Conservation (phyloP, 2,113 vertebrate genomes). For the Sceloporus tristichus region DNA sequence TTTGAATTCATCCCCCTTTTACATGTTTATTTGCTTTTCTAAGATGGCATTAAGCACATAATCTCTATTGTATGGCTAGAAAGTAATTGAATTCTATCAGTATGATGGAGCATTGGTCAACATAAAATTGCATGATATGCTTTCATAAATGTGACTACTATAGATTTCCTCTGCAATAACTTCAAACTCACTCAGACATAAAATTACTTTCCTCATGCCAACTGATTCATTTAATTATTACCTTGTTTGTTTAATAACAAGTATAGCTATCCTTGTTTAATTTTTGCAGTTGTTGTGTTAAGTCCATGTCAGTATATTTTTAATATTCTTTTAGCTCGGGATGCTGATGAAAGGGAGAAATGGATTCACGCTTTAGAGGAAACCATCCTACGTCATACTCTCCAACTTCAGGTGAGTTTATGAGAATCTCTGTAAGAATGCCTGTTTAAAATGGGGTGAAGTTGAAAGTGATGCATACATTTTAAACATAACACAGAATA, state of each 20-base stretch:
- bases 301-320: constrained; percentile 10
- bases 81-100: too few species aligned
- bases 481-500: background rate
- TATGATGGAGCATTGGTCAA: too few species aligned
- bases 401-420: constrained; percentile 89
- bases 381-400: constrained; percentile 97
- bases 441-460: background rate
- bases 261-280: background rate
- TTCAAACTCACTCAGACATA: background rate
- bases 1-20: background rate
- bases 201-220: background rate
- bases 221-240: background rate
- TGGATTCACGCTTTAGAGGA: constrained; percentile 99
- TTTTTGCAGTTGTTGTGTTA: background rate
- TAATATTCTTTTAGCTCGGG: constrained; percentile 86
- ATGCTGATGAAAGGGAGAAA: constrained; percentile 98
- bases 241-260: background rate
- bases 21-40: background rate
- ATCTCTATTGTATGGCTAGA: background rate
- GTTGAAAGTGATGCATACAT: background rate
- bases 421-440: background rate
- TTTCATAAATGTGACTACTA: background rate
- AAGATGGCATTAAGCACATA: background rate
- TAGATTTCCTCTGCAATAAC: background rate
- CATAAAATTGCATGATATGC: too few species aligned